Base-by-base conservation (phyloP, 2,113 vertebrate species). In the Numenius arquata region DNA sequence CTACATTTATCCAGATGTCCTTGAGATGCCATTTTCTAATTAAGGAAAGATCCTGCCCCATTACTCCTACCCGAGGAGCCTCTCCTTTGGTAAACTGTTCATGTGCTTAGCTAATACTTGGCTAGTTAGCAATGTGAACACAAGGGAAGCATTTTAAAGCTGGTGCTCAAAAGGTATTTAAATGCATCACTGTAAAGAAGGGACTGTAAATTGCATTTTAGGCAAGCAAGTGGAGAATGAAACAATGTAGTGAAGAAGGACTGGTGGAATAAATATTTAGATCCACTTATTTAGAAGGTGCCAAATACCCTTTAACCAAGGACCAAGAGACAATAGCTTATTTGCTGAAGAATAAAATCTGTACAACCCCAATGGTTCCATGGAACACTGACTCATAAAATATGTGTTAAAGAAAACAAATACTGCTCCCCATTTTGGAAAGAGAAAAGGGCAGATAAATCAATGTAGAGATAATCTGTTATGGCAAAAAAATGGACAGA, bases 1-100 rank as follows among this genome's bases (percentile, higher is more conserved):
- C 70, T 81, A 34, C 77, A 76, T 62, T 87, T 93, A 83, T 73
- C 83, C 91, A 81, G 43, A 90, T 88, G 85, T 80, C 50, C 79
- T 85, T 95, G 85, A 94, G 66, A 87, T 87, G 83, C 58, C 76
- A 45, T 84, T 90, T 83, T 90, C 36, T 91, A 88, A 81, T 82
- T 95, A 74, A 79, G 78, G 59, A 85, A 92, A 94, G 70, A 79
- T 85, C 41, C 70, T 86, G 34, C 52, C 82, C 63, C 27, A 23
- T 83, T 92, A 30, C 36, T 92, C 13, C 34, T 90, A 26, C 47
- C 15, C 62, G 32, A 88, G 73, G 48, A 81, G 62, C 55, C 52
- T 70, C 34, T 92, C 82, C 53, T 95, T 93, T 91, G 82, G 88
- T 89, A 82, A 89, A 95, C 76, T 4, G 4, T 72, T 58, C 77